A percentile compares a stretch with the other conserved stretches of the same genome.
Conservation (phyloP, 2,888 invertebrate species). For the Cosmopolites sordidus region DNA sequence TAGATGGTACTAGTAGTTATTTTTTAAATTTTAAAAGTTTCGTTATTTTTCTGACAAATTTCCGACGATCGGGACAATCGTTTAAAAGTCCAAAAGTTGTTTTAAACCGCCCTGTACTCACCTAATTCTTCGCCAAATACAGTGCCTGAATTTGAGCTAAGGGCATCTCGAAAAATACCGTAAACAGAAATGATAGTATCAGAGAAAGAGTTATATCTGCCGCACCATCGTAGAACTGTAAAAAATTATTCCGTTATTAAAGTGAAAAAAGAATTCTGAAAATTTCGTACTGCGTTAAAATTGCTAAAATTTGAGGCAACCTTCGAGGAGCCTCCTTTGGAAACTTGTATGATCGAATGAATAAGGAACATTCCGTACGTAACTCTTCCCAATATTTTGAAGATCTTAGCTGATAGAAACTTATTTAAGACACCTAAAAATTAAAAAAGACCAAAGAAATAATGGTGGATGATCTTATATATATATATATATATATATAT, state of each 20-base stretch:
- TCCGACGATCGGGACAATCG: no score
- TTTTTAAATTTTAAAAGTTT: no score
- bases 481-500: no score
- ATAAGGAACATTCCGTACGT: constrained; percentile 43
- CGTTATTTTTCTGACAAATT: no score
- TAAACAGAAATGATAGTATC: constrained; percentile 36
- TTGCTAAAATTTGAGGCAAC: constrained; percentile 38
- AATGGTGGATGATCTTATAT: no score
- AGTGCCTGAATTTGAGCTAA: constrained; percentile 20
- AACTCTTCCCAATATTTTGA: constrained; percentile 41
- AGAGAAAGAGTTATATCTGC: constrained; percentile 38
- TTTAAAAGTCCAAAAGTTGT: no score
- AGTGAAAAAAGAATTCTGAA: no score
- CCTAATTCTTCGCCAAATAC: constrained; percentile 17
- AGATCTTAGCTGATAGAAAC: constrained; percentile 36
- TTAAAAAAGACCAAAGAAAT: no score
- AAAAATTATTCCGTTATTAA: no score
- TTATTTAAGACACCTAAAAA: constrained; percentile 38
- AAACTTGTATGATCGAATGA: constrained; percentile 40
- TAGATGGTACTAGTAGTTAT: no score
- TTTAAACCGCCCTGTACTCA: no score
- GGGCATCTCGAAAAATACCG: constrained; percentile 42
- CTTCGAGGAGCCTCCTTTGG: constrained; percentile 36
- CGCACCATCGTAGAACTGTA: constrained; percentile 37
- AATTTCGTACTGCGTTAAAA: constrained; percentile 35